Evolutionary conservation across 2,113 vertebrate genomes (phyloP).

Genomic region (Piprites chloris): DNA sequence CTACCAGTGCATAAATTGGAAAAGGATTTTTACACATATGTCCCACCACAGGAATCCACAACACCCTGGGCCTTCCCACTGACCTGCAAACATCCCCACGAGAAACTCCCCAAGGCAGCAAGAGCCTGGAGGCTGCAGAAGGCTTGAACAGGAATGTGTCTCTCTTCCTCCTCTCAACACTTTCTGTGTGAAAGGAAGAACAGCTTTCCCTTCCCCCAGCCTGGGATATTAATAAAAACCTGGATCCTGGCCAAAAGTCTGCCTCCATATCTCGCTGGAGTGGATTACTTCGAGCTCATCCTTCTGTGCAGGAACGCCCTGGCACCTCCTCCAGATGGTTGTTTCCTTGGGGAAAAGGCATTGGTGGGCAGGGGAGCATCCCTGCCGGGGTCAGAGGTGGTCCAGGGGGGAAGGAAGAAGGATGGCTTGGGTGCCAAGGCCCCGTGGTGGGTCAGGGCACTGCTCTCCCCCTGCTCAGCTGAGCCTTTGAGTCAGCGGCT

Average conservation of each 20-base stretch:
- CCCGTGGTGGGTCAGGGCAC: rapidly evolving
- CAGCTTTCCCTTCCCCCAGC: background rate
- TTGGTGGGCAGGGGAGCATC: background rate
- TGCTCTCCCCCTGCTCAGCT: background rate
- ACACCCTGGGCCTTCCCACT: background rate
- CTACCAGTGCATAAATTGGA: background rate
- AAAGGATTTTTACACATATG: background rate
- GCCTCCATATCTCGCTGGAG: background rate
- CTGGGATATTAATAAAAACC: background rate
- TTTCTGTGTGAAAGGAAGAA: background rate
- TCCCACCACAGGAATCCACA: background rate
- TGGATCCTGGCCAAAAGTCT: background rate
- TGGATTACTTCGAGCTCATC: background rate
- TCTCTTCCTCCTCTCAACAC: background rate
- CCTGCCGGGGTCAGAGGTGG: background rate
- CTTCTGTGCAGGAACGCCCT: background rate
- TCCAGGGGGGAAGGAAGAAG: background rate
- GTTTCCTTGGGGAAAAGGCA: background rate
- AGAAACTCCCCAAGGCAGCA: background rate
- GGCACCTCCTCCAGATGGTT: background rate
- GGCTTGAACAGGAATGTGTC: background rate
- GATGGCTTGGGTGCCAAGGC: too few relatives aligned
- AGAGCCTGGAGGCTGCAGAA: background rate
- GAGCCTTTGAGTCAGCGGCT: background rate
- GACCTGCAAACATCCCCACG: background rate